phyloP scores from a whole-genome alignment of 1,140 invertebrate species.

The Semibalanus balanoides region DNA sequence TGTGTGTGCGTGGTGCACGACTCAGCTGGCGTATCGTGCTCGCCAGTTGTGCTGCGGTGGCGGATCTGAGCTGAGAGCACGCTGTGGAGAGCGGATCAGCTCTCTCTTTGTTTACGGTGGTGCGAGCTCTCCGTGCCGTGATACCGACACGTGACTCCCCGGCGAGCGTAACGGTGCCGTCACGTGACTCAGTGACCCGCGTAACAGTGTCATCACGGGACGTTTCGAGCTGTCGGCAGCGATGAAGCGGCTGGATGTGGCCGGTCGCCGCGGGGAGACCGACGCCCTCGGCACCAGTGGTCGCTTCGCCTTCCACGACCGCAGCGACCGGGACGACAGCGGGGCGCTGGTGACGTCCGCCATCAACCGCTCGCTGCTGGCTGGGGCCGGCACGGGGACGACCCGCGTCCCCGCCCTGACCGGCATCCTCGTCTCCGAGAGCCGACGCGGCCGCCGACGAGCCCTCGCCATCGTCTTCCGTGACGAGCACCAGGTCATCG shows the following conservation, averaged over 20 bases:
- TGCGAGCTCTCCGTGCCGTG: not conserved
- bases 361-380: constrained; percentile 12
- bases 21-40: too few species aligned
- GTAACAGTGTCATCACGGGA: not conserved
- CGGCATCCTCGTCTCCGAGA: constrained; percentile 10
- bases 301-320: not conserved
- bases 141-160: not conserved
- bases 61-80: not conserved
- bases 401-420: not conserved
- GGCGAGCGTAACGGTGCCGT: too few species aligned
- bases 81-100: not conserved
- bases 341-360: constrained; percentile 18
- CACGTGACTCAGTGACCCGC: not conserved
- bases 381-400: not conserved
- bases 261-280: constrained; percentile 6
- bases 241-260: not conserved
- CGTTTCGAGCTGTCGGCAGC: not conserved
- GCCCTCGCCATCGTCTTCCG: constrained; percentile 25
- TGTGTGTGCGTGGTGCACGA: too few species aligned
- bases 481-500: constrained; percentile 58
- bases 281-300: not conserved
- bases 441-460: constrained; percentile 13
- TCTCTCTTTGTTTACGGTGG: too few species aligned
- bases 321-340: constrained; percentile 14
- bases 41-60: too few species aligned